phyloP scores from a whole-genome alignment of 2,797 vertebrate genomes.

The Mus spretus region DNA sequence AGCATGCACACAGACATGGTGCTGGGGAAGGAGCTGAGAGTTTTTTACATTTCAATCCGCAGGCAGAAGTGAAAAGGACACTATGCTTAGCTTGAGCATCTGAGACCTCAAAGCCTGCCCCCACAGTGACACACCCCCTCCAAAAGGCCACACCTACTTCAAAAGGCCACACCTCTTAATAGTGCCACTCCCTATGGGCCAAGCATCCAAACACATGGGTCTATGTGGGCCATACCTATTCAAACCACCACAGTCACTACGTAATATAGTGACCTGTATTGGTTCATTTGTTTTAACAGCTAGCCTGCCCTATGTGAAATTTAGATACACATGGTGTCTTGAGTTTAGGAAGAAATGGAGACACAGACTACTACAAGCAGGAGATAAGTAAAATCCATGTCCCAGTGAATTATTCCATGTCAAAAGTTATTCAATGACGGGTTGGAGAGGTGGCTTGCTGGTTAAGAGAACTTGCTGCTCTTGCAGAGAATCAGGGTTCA shows the following conservation, averaged over 20 bases:
- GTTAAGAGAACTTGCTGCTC: background rate
- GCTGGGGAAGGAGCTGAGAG: background rate
- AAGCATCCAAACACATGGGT: background rate
- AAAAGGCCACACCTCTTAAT: background rate
- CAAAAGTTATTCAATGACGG: background rate
- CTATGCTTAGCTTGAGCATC: background rate
- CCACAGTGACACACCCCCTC: background rate
- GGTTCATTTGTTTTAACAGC: constrained; percentile 1
- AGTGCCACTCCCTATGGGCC: background rate
- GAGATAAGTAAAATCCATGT: constrained; percentile 12
- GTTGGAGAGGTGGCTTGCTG: background rate
- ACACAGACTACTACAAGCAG: background rate
- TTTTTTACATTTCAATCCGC: background rate
- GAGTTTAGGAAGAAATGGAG: background rate
- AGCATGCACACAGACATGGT: background rate
- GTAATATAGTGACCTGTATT: background rate
- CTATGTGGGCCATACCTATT: background rate
- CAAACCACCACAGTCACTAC: background rate
- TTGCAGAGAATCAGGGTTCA: background rate
- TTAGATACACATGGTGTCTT: constrained; percentile 18
- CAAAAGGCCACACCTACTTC: no score
- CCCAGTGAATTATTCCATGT: background rate
- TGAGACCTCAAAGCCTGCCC: background rate
- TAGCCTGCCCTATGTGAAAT: background rate
- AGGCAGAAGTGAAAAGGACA: background rate